Base-by-base conservation (phyloP, 1,140 invertebrate genomes). In the Drosophila ercepeae region DNA sequence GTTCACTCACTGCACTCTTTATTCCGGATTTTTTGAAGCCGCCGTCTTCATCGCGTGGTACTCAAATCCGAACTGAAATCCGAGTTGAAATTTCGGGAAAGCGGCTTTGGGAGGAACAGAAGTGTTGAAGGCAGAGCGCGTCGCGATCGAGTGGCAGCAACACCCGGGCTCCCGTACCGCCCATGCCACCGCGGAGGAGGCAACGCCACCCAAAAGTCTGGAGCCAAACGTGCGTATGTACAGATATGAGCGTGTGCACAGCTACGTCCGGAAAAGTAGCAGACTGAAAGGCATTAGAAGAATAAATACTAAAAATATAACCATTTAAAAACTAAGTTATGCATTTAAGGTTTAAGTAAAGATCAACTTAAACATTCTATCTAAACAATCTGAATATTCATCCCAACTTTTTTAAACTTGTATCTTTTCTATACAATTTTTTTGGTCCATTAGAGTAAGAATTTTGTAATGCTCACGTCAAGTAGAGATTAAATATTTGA, bases 1-100 rank as follows among this genome's bases (percentile, higher is more conserved):
- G n/a, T n/a, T n/a, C 21, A 21, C 21, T 21, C 54, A 70, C 29
- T 39, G 60, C 57, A 64, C 42, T 61, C 18, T 39, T 29, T 61
- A 71, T 84, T 83, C 76, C 58, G 64, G 36, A 84, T 83, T 70
- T 79, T 74, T 78, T 82, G 68, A 88, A 88, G 75, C 71, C 81
- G 81, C 73, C 83, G 84, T 90, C 78, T 79, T 79, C 72, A 73
- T 86, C 79, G 83, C 75, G 73, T 82, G 69, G 72, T 89, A 78
- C 89, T 84, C 79, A 90, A 90, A 90, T 90, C 79, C 73, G 75
- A 90, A 90, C 89, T 90, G 60, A 90, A 86, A 89, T 89, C 77
- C 76, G 75, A 90, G 89, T 84, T 90, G 69, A 90, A 86, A 75
- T 89, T 83, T 89, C 74, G 68, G 77, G 77, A 70, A 90, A 89